Base-by-base conservation (phyloP, 2,888 invertebrate genomes). In the Tetragonula carbonaria region DNA sequence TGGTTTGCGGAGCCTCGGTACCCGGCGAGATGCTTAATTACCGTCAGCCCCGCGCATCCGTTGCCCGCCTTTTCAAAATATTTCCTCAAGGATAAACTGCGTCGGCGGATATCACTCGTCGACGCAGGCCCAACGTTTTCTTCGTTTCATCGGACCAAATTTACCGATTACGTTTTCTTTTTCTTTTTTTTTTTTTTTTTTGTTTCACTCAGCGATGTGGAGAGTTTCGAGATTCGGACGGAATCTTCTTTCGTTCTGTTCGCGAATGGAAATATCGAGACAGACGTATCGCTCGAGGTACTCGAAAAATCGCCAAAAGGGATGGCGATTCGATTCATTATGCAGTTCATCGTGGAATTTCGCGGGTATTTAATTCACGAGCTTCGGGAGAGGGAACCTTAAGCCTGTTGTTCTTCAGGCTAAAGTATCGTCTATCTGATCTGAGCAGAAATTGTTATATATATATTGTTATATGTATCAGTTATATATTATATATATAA, bases 11-110 rank as follows among this genome's bases (percentile, higher is more conserved):
- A 87, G 78, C 62, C 18, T 78, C 76, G 74, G 79, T 79, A 73
- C 77, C 28, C 53, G 68, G 74, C 85, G 76, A 86, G 85, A 88
- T 90, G 89, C 86, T 90, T 91, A 91, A 91, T 91, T 91, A 88
- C 85, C 88, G 85, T 83, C 67, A 85, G 84, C 65, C 85, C 2
- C 81, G 68, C 78, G 86, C 86, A 83, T 63, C 86, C 86, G 85
- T 68, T 83, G 82, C 51, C 71, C 79, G 74, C 68, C 76, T 75
- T 87, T 84, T 80, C 67, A 78, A 85, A 83, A 82, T 67, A 70
- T 84, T 83, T 73, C 85, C 73, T 82, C 78, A 67, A 82, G 72
- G 62, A 81, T 59, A 59, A 65, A 66, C 63, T 62, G 75, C 76
- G 73, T 55, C 73, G 33, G 33, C 66, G 55, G 63, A 79, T 73